phyloP scores from a whole-genome alignment of 2,113 vertebrate species.

The Onychorhynchus coronatus region DNA sequence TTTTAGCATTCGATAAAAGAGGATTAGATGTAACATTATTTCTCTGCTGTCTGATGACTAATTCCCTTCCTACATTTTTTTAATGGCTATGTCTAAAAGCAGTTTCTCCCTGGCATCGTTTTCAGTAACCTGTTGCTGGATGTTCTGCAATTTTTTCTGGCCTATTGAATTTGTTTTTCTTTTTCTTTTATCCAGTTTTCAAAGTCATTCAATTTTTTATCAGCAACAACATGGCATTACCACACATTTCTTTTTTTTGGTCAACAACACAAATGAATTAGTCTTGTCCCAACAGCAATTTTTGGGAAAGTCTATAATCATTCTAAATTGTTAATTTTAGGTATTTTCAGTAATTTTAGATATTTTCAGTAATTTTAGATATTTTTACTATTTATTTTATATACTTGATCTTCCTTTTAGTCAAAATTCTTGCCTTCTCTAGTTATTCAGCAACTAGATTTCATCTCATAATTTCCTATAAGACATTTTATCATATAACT shows the following conservation, averaged over 20 bases:
- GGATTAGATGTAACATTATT: background rate
- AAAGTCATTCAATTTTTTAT: background rate
- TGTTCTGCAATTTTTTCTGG: background rate
- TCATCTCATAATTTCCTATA: background rate
- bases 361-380: background rate
- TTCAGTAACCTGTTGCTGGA: background rate
- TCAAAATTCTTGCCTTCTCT: background rate
- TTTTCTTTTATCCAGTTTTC: background rate
- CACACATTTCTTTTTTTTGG: background rate
- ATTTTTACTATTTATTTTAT: background rate
- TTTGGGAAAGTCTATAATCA: background rate
- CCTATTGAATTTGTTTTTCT: background rate
- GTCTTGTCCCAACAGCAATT: background rate
- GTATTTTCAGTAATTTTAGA: background rate
- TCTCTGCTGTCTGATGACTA: background rate
- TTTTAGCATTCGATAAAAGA: background rate
- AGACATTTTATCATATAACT: background rate
- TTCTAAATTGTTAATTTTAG: background rate
- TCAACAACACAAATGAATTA: background rate
- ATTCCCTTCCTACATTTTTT: background rate
- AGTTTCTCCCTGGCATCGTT: background rate
- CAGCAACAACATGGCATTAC: background rate
- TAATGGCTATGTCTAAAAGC: background rate
- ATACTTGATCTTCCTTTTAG: background rate
- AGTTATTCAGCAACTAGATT: background rate